phyloP scores from a whole-genome alignment of 1,140 invertebrate genomes.

The Zaprionus capensis region DNA sequence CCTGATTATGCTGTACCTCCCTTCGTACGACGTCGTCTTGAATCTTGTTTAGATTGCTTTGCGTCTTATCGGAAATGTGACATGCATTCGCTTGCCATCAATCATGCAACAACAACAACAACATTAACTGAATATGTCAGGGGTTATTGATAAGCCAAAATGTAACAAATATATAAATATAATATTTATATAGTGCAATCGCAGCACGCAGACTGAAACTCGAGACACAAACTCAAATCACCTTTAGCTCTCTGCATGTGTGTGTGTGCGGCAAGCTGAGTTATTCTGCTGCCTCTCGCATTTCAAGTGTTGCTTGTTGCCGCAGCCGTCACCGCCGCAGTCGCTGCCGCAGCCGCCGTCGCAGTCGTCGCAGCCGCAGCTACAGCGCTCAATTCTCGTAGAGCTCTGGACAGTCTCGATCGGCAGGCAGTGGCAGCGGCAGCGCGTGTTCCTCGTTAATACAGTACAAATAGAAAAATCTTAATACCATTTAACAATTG shows the following conservation, averaged over 20 bases:
- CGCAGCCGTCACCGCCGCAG: slow-evolving; percentile 19
- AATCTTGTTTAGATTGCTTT: slow-evolving; percentile 27
- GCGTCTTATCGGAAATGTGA: slow-evolving; percentile 35
- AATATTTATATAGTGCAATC: slow-evolving; percentile 10
- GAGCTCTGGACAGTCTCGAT: slow-evolving; percentile 49
- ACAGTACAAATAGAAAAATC: slow-evolving; percentile 1
- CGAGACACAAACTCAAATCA: background rate
- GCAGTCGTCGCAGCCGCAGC: slow-evolving; percentile 1
- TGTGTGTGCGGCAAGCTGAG: slow-evolving; percentile 36
- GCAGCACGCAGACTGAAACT: background rate
- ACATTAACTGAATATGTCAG: slow-evolving; percentile 18
- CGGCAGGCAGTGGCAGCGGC: slow-evolving; percentile 34
- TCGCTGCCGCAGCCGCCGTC: background rate
- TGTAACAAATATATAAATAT: slow-evolving; percentile 23
- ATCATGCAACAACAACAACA: slow-evolving; percentile 40
- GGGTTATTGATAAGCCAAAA: slow-evolving; percentile 36
- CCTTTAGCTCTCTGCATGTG: slow-evolving; percentile 34
- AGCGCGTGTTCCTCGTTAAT: slow-evolving; percentile 12
- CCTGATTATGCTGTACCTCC: slow-evolving; percentile 21
- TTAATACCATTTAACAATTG: background rate
- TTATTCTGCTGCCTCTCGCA: slow-evolving; percentile 43
- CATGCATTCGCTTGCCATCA: slow-evolving; percentile 48
- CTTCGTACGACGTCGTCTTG: background rate
- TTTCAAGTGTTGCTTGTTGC: slow-evolving; percentile 48
- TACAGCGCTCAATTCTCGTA: slow-evolving; percentile 40